A percentile compares a stretch with the other conserved stretches of the same genome.
Conservation (phyloP, 2,888 invertebrate genomes). For the Pseudococcus longispinus region DNA sequence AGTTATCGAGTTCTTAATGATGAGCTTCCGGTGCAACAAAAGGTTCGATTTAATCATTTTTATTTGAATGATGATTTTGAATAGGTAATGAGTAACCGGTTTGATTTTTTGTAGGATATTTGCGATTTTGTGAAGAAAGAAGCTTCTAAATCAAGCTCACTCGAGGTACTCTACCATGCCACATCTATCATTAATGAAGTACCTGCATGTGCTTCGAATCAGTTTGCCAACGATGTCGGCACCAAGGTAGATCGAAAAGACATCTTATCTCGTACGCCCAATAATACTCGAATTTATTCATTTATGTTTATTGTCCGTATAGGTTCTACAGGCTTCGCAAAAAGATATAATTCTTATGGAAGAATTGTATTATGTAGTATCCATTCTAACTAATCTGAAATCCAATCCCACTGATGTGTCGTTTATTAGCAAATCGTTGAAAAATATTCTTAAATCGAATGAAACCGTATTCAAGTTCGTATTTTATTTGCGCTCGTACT, state of each 20-base stretch:
- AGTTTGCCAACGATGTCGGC: constrained; percentile 23
- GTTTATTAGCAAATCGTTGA: constrained; percentile 46
- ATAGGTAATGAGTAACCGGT: not conserved
- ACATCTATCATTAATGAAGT: constrained; percentile 38
- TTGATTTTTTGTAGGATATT: constrained; percentile 20
- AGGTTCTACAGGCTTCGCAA: constrained; percentile 26
- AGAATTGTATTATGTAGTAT: constrained; percentile 48
- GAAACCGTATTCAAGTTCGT: constrained; percentile 43
- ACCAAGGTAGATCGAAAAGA: not conserved
- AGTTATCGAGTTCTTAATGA: constrained; percentile 49
- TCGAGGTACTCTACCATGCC: constrained; percentile 26
- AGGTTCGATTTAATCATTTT: not conserved
- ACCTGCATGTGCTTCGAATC: constrained; percentile 48
- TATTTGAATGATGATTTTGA: not conserved
- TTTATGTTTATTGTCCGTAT: not conserved
- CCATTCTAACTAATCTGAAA: constrained; percentile 17
- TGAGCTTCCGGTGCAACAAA: constrained; percentile 18
- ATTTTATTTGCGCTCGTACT: not conserved
- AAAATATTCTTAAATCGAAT: constrained; percentile 40
- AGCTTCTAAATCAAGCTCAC: not conserved
- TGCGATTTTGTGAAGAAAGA: constrained; percentile 28
- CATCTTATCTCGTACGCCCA: not conserved
- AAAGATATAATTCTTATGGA: constrained; percentile 18
- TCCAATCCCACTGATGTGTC: constrained; percentile 11
- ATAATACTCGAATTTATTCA: not conserved